Conservation (phyloP, 2,797 vertebrate species). For the Mergus octosetaceus region DNA sequence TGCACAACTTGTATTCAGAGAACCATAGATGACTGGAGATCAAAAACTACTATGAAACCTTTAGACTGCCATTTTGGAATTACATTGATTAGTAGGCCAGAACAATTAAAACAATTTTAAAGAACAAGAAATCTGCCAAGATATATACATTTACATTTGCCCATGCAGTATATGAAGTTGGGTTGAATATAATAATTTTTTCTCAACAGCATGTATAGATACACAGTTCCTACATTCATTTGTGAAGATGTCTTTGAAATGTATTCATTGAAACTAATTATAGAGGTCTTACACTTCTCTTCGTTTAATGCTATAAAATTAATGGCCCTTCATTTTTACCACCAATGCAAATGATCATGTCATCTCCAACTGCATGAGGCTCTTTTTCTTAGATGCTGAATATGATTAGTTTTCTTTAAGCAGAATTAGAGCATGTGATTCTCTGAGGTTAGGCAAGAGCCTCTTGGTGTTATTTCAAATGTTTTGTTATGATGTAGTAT, state of each 20-base stretch:
- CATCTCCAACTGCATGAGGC: conserved; percentile 52
- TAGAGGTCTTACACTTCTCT: conserved; percentile 69
- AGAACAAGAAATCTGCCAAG: neutral
- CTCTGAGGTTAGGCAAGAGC: conserved; percentile 45
- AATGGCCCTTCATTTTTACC: conserved; percentile 77
- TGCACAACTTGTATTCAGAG: neutral
- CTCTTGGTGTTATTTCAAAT: conserved; percentile 23
- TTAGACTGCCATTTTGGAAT: neutral
- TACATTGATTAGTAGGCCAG: neutral
- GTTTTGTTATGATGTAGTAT: conserved; percentile 24
- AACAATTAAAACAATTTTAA: neutral
- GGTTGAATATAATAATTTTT: neutral
- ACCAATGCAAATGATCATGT: conserved; percentile 71
- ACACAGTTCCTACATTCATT: conserved; percentile 1
- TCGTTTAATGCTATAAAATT: conserved; percentile 78
- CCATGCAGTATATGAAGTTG: neutral
- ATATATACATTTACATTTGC: neutral
- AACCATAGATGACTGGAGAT: neutral
- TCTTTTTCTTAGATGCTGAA: conserved; percentile 56
- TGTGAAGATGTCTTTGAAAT: conserved; percentile 68
- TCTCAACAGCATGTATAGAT: neutral
- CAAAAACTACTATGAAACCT: neutral
- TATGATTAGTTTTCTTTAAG: conserved; percentile 68
- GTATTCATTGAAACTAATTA: conserved; percentile 73
- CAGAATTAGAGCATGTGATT: conserved; percentile 55